Base-by-base conservation (phyloP, 2,888 invertebrate species). In the Furcula furcula region DNA sequence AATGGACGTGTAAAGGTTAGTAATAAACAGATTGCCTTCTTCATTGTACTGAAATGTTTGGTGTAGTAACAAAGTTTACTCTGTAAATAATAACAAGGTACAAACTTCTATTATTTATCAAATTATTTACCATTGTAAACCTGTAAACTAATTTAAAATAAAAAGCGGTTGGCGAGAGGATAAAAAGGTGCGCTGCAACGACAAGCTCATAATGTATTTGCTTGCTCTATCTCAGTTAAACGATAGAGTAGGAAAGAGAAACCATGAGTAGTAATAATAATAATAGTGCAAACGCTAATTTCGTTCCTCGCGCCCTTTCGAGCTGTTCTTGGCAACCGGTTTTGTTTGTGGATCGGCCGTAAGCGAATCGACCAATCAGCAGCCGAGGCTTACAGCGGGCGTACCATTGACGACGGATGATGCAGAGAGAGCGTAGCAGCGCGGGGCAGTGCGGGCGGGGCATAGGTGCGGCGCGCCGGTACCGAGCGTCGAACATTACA, bases 281-380 rank as follows among this genome's bases (percentile, higher is more conserved):
- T 80, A 72, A 69, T 72, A 51, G 63, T 61, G 54, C 49, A 59
- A 70, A 73, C 68, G 66, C 68, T 75, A 82, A 84, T 82, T 83
- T 77, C 66, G 81, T 80, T 80, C 76, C 82, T 83, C 78, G 81
- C 77, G 84, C 82, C 84, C 85, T 85, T 84, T 80, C 74, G 65
- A 70, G 67, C 69, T 66, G 78, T 73, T 79, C 82, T 77, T 79
- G 65, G 78, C 75, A 85, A 87, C 86, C 84, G 76, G 86, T 84
- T 86, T 83, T 80, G 85, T 82, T 81, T 80, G 83, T 84, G 69
- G 80, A 83, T 77, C 76, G 72, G 75, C 74, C 74, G 71, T 81
- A 78, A 82, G 57, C 46, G 57, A 67, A 65, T 52, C 64, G 42
- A 62, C 86, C 86, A 87, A 87, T 87, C 55, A 52, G 43, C 47